phyloP scores from a whole-genome alignment of 1,140 invertebrate genomes.

The Drosophila bipectinata region DNA sequence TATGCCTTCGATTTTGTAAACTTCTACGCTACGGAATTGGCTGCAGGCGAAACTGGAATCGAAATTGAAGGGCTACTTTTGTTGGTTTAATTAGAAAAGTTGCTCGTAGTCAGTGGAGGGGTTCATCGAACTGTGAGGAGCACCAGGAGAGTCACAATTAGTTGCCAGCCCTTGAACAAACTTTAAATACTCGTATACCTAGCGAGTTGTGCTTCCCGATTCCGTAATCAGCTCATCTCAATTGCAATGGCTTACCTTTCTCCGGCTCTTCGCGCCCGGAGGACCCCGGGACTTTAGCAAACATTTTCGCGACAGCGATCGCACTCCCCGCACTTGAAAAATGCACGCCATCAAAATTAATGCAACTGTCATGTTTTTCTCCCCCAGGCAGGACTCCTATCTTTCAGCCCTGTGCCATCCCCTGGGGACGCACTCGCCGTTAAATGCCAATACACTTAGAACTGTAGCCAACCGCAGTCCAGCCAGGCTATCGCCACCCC shows the following conservation, averaged over 20 bases:
- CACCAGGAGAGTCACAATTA: slow-evolving; percentile 17
- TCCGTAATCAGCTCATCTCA: slow-evolving; percentile 46
- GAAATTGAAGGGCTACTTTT: slow-evolving; percentile 17
- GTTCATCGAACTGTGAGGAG: slow-evolving; percentile 24
- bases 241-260: slow-evolving; percentile 45
- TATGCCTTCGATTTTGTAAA: slow-evolving; percentile 66
- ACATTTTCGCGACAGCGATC: slow-evolving; percentile 60
- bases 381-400: slow-evolving; percentile 15
- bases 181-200: slow-evolving; percentile 48
- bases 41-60: not conserved
- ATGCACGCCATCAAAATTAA: slow-evolving; percentile 81
- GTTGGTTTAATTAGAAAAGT: slow-evolving; percentile 68
- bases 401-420: not conserved
- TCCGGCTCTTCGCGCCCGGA: not conserved
- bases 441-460: slow-evolving; percentile 82
- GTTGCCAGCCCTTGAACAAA: slow-evolving; percentile 43
- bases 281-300: slow-evolving; percentile 34
- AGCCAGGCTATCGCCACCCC: not conserved
- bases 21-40: slow-evolving; percentile 18
- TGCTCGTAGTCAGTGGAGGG: slow-evolving; percentile 10
- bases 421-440: slow-evolving; percentile 63
- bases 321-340: slow-evolving; percentile 74
- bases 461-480: slow-evolving; percentile 58
- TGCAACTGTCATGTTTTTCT: slow-evolving; percentile 77
- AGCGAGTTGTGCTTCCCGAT: slow-evolving; percentile 19